These are phyloP conservation scores for Dinocampus coccinellae DNA, from an alignment of 2,888 invertebrate species.

Conservation along the genomic window DNA sequence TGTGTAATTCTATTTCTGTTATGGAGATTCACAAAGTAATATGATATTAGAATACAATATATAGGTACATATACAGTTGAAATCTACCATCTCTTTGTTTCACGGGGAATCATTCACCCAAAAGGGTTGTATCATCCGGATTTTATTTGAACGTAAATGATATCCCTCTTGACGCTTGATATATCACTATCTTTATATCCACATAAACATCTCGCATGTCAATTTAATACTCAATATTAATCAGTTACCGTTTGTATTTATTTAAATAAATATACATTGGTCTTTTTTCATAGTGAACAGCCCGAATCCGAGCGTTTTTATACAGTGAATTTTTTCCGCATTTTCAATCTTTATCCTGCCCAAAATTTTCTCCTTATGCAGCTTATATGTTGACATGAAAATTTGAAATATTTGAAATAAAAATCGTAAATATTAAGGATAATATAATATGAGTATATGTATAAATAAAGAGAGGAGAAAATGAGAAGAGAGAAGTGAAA, in stretches of 20 bases:
- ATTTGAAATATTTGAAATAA: too few relatives aligned
- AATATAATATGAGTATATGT: neutral
- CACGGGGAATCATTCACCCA: neutral
- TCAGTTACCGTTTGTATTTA: too few relatives aligned
- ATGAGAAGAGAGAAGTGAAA: neutral
- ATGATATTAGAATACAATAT: slow-evolving; percentile 43
- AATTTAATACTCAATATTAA: neutral
- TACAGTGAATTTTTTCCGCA: too few relatives aligned
- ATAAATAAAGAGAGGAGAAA: neutral
- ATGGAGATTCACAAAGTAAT: slow-evolving; percentile 36
- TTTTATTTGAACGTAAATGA: neutral
- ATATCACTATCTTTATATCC: neutral
- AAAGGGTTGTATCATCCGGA: neutral
- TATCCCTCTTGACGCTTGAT: neutral
- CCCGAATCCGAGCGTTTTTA: too few relatives aligned
- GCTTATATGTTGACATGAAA: too few relatives aligned
- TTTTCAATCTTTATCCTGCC: too few relatives aligned
- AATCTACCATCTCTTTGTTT: neutral
- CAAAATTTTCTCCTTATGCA: too few relatives aligned
- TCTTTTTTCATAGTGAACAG: too few relatives aligned
- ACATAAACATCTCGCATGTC: neutral
- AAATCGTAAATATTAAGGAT: too few relatives aligned
- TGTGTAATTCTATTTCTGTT: slow-evolving; percentile 42
- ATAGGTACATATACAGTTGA: too few relatives aligned
- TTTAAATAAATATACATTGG: too few relatives aligned